A percentile compares a stretch with the other conserved stretches of the same genome.
These are phyloP conservation scores for Silurus aristotelis DNA, from an alignment of 2,797 vertebrate genomes.

Conservation along the genomic window DNA sequence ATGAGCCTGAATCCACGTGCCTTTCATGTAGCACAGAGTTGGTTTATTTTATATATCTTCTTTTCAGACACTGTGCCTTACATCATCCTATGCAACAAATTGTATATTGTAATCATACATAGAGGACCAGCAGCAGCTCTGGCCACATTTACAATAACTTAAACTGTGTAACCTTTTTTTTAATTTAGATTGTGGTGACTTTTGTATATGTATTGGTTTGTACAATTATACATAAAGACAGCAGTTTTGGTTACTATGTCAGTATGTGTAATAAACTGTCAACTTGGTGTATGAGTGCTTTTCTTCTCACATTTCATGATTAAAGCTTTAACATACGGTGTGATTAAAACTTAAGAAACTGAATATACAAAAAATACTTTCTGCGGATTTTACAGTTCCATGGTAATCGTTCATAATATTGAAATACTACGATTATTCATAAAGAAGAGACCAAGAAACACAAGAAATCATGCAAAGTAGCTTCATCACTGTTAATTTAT, in stretches of 20 bases:
- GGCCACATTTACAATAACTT: conserved; percentile 51
- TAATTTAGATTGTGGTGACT: conserved; percentile 31
- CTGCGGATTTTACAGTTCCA: background rate
- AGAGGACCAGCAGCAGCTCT: conserved; percentile 42
- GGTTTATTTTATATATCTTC: conserved; percentile 29
- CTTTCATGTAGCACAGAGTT: conserved; percentile 53
- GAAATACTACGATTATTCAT: background rate
- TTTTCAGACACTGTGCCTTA: conserved; percentile 47
- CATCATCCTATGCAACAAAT: conserved; percentile 50
- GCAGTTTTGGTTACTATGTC: conserved; percentile 10
- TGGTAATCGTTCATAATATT: background rate
- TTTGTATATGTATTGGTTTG: conserved; percentile 42
- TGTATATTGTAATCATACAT: conserved; percentile 49
- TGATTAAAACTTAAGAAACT: background rate
- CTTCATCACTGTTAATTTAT: background rate
- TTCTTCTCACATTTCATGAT: background rate
- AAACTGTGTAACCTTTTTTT: conserved; percentile 42
- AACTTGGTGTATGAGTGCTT: conserved; percentile 17
- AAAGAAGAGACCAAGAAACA: background rate
- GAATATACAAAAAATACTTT: background rate
- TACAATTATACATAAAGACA: conserved; percentile 19
- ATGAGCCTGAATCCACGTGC: conserved; percentile 38
- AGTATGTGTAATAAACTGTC: background rate
- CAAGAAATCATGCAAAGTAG: background rate
- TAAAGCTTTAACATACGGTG: background rate